Evolutionary conservation across 1,140 invertebrate genomes (phyloP).

Genomic region (Cecropterus lyciades): DNA sequence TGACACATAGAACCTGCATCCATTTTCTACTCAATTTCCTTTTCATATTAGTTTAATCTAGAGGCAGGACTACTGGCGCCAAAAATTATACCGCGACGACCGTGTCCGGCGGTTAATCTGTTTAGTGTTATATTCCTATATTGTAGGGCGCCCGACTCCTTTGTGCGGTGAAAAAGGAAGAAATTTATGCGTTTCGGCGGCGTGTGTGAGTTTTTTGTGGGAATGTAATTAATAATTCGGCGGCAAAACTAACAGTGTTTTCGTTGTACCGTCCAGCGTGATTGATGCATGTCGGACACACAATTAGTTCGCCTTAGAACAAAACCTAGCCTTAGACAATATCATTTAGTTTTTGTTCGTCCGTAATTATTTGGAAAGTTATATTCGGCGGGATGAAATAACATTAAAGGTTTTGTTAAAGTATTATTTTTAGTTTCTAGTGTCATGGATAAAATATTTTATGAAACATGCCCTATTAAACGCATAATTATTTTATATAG

Average conservation of each 20-base stretch:
- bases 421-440: too few species aligned
- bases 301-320: constrained; percentile 58
- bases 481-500: too few species aligned
- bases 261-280: constrained; percentile 68
- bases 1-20: constrained; percentile 77
- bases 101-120: constrained; percentile 79
- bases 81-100: constrained; percentile 82
- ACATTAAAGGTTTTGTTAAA: not conserved
- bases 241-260: constrained; percentile 86
- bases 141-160: constrained; percentile 71
- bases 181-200: constrained; percentile 82
- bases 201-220: constrained; percentile 80
- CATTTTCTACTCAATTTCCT: constrained; percentile 84
- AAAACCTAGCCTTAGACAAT: constrained; percentile 33
- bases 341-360: constrained; percentile 21
- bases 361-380: constrained; percentile 23
- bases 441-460: too few species aligned
- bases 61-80: constrained; percentile 82
- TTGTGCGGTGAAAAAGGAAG: constrained; percentile 82
- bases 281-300: constrained; percentile 68
- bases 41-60: constrained; percentile 84
- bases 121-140: constrained; percentile 71
- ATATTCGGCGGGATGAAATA: not conserved
- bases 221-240: constrained; percentile 85
- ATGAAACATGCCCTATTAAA: too few species aligned